Evolutionary conservation across 2,888 invertebrate genomes (phyloP), one percentile per base, ranked within the genome.

Genomic region (Pollenia angustigena): DNA sequence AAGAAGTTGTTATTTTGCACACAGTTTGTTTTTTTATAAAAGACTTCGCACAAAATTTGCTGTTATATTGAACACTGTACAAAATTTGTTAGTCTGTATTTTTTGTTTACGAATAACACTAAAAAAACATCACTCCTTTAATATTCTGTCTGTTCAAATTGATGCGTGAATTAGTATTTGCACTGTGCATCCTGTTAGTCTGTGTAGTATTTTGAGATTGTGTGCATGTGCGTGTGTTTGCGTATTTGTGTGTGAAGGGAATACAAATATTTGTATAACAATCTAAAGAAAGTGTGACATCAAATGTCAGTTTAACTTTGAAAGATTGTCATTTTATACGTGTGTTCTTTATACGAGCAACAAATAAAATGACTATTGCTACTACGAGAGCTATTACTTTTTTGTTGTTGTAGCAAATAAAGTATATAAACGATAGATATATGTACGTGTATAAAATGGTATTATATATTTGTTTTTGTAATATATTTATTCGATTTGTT

Each of bases 241-340:
- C 14, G 50, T 2, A 2, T 23, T 1, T 3, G 23, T 23, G 32
- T 68, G 46, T 40, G 4, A 23, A 23, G 23, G 23, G 23, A 16
- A 16, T 52, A 42, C n/a, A 50, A 42, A 60, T 79, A 58, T 58
- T 66, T 16, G 46, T 68, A 14, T 48, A 16, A 54, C 54, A 46
- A 54, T 66, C 12, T 23, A 40, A 32, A 54, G 54, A 46, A 68
- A 68, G 16, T 66, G 23, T 74, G 81, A 74, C 74, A 81, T 66
- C 56, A 74, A 81, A 74, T 81, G 81, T 75, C 68, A 75, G 58
- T 81, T 81, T 81, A 81, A 58, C 16, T 75, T 74, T 66, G 66
- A 74, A 66, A 74, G 81, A 56, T 81, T 74, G 66, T 56, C 81
- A 81, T 56, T 81, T 74, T 48, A 66, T 68, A 81, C 74, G 68